phyloP scores from a whole-genome alignment of 2,888 invertebrate species.

The Isotomurus palustris region DNA sequence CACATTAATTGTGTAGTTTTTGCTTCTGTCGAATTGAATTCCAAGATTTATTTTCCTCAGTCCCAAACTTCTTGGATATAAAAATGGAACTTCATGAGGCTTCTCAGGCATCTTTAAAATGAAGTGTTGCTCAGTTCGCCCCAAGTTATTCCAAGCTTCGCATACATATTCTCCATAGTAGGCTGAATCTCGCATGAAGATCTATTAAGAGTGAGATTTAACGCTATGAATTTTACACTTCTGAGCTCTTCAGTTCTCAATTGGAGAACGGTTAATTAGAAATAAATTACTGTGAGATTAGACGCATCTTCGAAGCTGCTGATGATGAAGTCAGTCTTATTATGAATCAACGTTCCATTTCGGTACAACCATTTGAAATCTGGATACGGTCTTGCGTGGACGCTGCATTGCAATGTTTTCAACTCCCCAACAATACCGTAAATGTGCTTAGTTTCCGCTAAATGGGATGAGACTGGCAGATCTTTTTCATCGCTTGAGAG shows the following conservation, averaged over 20 bases:
- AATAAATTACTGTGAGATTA: slow-evolving; percentile 3
- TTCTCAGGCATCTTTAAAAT: slow-evolving; percentile 1
- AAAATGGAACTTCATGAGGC: slow-evolving; percentile 2
- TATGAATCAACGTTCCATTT: slow-evolving; percentile 10
- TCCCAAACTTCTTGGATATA: slow-evolving; percentile 4
- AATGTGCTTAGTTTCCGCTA: not conserved
- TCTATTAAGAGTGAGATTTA: not conserved
- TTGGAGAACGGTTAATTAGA: not conserved
- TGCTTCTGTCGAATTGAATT: not conserved
- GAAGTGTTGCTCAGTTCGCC: not conserved
- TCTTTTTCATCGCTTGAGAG: too few relatives aligned
- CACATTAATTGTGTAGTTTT: slow-evolving; percentile 2
- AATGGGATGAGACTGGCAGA: too few relatives aligned
- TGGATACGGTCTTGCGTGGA: slow-evolving; percentile 5
- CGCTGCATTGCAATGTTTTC: slow-evolving; percentile 5
- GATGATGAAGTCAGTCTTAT: not conserved
- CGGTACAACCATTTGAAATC: slow-evolving; percentile 3
- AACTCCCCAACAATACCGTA: not conserved
- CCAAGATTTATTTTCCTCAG: not conserved
- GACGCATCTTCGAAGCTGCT: not conserved
- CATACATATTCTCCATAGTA: slow-evolving; percentile 3
- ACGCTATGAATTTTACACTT: not conserved
- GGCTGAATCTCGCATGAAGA: not conserved
- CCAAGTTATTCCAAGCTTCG: slow-evolving; percentile 10
- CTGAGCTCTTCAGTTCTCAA: not conserved